phyloP scores from a whole-genome alignment of 2,113 vertebrate genomes.

The Suricata suricatta region DNA sequence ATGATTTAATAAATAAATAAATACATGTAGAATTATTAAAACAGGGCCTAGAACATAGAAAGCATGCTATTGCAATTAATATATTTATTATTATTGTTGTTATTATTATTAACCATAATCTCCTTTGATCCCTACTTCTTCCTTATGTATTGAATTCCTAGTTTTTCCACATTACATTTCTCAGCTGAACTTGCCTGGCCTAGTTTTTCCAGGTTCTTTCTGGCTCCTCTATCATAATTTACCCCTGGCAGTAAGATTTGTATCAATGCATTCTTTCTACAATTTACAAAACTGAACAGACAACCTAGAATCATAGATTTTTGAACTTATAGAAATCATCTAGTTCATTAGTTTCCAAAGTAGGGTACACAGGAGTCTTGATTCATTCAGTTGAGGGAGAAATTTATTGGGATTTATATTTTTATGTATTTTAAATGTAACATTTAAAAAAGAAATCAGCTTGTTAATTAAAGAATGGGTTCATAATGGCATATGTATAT shows the following conservation, averaged over 20 bases:
- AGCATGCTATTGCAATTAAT: not conserved
- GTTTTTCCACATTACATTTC: not conserved
- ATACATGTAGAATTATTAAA: not conserved
- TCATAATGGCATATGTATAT: not conserved
- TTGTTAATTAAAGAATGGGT: not conserved
- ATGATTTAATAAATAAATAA: not conserved
- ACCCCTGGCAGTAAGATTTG: not conserved
- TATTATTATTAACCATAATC: not conserved
- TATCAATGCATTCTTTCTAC: not conserved
- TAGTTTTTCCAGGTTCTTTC: not conserved
- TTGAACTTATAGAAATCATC: not conserved
- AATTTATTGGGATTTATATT: not conserved
- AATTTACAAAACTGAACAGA: not conserved
- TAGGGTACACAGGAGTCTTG: not conserved
- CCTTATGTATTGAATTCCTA: not conserved
- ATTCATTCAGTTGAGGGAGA: not conserved
- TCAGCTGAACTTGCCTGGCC: not conserved
- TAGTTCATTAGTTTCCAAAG: not conserved
- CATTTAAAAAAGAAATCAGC: not conserved
- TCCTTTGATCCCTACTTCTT: not conserved
- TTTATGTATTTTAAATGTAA: not conserved
- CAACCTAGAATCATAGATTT: not conserved
- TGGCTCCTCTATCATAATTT: not conserved
- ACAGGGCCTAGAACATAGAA: not conserved
- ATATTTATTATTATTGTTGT: not conserved